These are phyloP conservation scores for Hemibagrus wyckioides DNA, from an alignment of 2,113 vertebrate genomes.

Conservation along the genomic window DNA sequence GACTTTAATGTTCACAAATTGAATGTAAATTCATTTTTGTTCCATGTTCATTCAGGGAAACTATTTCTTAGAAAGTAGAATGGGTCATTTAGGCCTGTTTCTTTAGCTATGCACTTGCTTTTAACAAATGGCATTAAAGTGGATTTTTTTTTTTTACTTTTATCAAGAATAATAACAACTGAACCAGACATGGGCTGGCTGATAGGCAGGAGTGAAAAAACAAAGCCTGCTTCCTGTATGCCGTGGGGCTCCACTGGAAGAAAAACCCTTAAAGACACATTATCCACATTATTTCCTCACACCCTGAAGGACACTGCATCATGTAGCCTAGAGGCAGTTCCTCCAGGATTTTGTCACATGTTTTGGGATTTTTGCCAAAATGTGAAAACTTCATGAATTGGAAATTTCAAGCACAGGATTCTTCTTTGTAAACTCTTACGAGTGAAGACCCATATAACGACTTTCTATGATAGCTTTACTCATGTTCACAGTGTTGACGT, in stretches of 20 bases:
- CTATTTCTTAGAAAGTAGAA: neutral
- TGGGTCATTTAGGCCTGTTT: neutral
- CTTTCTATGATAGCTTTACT: too few species aligned
- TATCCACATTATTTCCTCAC: neutral
- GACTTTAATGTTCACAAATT: neutral
- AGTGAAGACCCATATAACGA: too few species aligned
- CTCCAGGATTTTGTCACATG: neutral
- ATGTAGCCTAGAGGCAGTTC: neutral
- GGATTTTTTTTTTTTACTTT: neutral
- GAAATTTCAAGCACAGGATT: too few species aligned
- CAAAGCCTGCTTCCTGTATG: neutral
- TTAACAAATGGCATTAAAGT: neutral
- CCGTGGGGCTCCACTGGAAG: neutral
- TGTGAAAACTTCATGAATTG: too few species aligned
- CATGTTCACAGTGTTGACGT: too few species aligned
- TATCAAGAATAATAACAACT: neutral
- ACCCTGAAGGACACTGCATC: neutral
- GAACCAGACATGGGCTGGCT: neutral
- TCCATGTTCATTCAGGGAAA: neutral
- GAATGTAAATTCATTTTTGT: neutral
- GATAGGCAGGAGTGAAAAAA: neutral
- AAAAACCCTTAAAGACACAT: neutral
- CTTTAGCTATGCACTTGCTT: neutral
- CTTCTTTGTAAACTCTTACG: too few species aligned
- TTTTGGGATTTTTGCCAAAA: too few species aligned